Evolutionary conservation across 2,888 invertebrate species (phyloP), one percentile per base, ranked within the genome.

Genomic region (Hartigia nigra): DNA sequence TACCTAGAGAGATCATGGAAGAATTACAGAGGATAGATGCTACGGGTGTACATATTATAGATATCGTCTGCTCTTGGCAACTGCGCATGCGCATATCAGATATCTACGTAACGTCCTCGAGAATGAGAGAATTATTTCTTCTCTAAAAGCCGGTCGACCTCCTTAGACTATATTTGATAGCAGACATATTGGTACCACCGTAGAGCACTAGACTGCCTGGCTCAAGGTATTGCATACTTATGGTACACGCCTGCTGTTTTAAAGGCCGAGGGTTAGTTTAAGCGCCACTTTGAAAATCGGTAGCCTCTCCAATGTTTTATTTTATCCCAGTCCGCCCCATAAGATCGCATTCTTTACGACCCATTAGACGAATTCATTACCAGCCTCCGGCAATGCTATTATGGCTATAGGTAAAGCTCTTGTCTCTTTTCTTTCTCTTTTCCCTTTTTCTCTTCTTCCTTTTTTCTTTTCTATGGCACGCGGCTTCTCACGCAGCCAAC

Each of bases 351-450:
- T 91, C 90, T 91, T 91, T 91, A 91, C 90, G 91, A 91, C 89
- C 91, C 91, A 91, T 91, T 91, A 91, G 91, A 91, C 90, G 91
- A 91, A 91, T 91, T 91, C 91, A 91, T 91, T 91, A 91, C 90
- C 88, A 82, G 89, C 88, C 88, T 84, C 85, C 82, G 87, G 90
- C 88, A 88, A 87, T 87, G 85, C 55, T 55, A 23, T 55, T 55
- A 55, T 23, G 55, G 23, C 55, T 87, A 88, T 88, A 87, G 88
- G 85, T 87, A 85, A 88, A 87, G 84, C 86, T 84, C 86, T 79
- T 85, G 84, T 86, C 85, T 86, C 84, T 82, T 86, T 81, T 83
- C 78, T 78, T 80, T 80, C 78, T 75, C 75, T 78, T 81, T 77
- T 4, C 32, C 77, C 81, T 83, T 81, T 78, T 80, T 79, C 77